Base-by-base conservation (phyloP, 2,113 vertebrate species). In the Amia ocellicauda region DNA sequence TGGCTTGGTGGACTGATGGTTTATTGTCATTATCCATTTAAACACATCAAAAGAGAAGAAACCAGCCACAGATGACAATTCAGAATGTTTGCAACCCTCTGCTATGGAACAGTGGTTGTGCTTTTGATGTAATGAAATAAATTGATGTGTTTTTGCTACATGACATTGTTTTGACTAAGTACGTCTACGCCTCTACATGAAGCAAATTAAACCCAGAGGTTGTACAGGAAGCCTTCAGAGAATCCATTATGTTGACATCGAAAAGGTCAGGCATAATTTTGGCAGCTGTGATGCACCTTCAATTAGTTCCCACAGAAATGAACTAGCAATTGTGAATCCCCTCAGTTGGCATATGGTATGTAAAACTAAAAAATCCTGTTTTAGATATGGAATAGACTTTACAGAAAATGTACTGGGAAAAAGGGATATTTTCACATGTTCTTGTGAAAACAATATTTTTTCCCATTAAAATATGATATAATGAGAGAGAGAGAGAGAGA, bases 211-310 rank as follows among this genome's bases (percentile, higher is more conserved):
- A 28, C 24, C 45, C 7, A n/a, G 42, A 47, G 54, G 41, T 49
- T 1, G 27, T 26, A 49, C 54, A 50, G 16, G 20, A 22, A 17
- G 8, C 36, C 42, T 50, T 58, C 42, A 19, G 27, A 50, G 28
- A 65, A 49, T 47, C 20, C 8, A 29, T 26, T 20, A 41, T 41
- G 17, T 8, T 20, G 43, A 27, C 41, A 28, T 60, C 20, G n/a
- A 68, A 62, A 62, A 74, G 67, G 72, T 77, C 78, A 75, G 67
- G 31, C 58, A 55, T 68, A 65, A 79, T 70, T 66, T 73, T 57
- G 57, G 64, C 73, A 78, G 75, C 72, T 78, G 78, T 65, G 64
- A 72, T 65, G 68, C 31, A 60, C 58, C 60, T 60, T 73, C 63
- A 72, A 67, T 77, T 71, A 71, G 62, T 56, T 14, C 56, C 58